phyloP scores from a whole-genome alignment of 2,888 invertebrate species.

The Argyra leucocephala region DNA sequence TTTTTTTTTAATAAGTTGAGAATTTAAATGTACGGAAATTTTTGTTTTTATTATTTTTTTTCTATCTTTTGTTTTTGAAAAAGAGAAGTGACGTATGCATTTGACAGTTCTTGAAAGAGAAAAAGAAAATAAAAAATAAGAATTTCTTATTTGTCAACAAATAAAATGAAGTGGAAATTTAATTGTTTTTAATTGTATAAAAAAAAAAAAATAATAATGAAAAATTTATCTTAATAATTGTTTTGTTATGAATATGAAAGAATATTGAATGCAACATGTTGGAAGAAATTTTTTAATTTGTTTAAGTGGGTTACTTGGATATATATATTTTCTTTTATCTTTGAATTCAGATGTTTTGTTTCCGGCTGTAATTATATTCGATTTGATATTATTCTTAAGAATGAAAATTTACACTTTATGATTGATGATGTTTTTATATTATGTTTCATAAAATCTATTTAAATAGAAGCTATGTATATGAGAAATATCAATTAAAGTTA shows the following conservation, averaged over 20 bases:
- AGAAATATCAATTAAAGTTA: too few species aligned
- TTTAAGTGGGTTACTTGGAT: background rate
- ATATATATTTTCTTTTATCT: background rate
- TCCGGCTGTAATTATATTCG: background rate
- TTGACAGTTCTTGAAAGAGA: background rate
- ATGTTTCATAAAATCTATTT: too few species aligned
- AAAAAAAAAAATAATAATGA: background rate
- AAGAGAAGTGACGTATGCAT: background rate
- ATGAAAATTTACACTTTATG: too few species aligned
- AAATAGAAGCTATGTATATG: too few species aligned
- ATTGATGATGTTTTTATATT: too few species aligned
- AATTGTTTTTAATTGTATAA: background rate
- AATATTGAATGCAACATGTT: too few species aligned
- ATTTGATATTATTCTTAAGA: too few species aligned
- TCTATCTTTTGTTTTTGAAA: background rate
- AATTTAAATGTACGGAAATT: too few species aligned
- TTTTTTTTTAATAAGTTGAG: too few species aligned
- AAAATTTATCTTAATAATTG: background rate
- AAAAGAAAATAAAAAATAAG: background rate
- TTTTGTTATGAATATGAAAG: too few species aligned
- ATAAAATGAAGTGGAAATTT: background rate
- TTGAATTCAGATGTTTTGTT: background rate
- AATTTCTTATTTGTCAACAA: background rate
- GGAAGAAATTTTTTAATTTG: background rate
- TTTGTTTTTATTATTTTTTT: too few species aligned